Evolutionary conservation across 2,797 vertebrate genomes (phyloP), one percentile per base, ranked within the genome.

Genomic region (Neosilurus hyrtlii): DNA sequence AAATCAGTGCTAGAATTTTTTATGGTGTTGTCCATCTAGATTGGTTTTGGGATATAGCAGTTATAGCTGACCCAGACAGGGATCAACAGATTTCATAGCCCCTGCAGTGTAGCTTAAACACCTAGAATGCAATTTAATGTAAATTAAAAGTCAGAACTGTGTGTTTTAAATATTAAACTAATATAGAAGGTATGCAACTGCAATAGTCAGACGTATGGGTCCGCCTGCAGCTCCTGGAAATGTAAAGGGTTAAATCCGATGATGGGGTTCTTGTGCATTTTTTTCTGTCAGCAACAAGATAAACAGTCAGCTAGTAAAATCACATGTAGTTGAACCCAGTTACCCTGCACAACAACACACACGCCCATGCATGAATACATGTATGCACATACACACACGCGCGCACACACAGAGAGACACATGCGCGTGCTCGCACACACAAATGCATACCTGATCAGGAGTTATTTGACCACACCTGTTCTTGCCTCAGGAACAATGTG

Each of bases 401-500:
- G 16, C n/a, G n/a, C n/a, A n/a, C n/a, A n/a, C n/a, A n/a, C n/a
- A n/a, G n/a, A n/a, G n/a, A n/a, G n/a, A n/a, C n/a, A n/a, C n/a
- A n/a, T n/a, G n/a, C n/a, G n/a, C n/a, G n/a, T n/a, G n/a, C n/a
- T n/a, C n/a, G n/a, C 43, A 56, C 30, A 80, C 65, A 81, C 66
- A 85, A 62, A 66, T 51, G 8, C 61, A 79, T 57, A 73, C 63
- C 62, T 84, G 79, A 87, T 84, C 22, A 83, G 37, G 52, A 79
- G 43, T 14, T 76, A 82, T 79, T 62, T 75, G 73, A 78, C 86
- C 83, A 72, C 86, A 83, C 73, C 84, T 84, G 71, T 61, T 76
- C 37, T 79, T 86, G 83, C 87, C 82, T 8, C 18, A 67, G 81
- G 83, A 79, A 85, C 83, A 82, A 70, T 83, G 70, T 73, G 83